A percentile compares a stretch with the other conserved stretches of the same genome.
Evolutionary conservation across 2,797 vertebrate genomes (phyloP).

Genomic region (Chromis chromis): DNA sequence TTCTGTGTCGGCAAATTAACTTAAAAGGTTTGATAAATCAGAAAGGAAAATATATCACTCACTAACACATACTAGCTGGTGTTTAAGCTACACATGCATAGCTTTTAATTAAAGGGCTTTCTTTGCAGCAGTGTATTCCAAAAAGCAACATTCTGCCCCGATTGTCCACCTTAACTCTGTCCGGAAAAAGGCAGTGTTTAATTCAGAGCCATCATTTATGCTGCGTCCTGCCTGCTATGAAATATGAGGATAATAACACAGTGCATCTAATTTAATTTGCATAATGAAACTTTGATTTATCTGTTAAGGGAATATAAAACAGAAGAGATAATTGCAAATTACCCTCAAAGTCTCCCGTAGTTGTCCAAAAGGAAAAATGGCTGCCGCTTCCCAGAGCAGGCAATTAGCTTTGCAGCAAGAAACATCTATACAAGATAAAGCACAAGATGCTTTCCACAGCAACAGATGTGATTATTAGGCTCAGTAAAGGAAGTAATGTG

Average conservation of each 20-base stretch:
- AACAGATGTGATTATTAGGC: slow-evolving; percentile 4
- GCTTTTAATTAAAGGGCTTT: slow-evolving; percentile 24
- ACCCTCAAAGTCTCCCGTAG: slow-evolving; percentile 19
- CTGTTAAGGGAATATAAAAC: slow-evolving; percentile 39
- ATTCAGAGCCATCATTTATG: slow-evolving; percentile 9
- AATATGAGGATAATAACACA: slow-evolving; percentile 51
- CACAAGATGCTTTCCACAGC: neutral
- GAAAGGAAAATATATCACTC: slow-evolving; percentile 42
- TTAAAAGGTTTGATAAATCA: slow-evolving; percentile 69
- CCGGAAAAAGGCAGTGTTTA: neutral
- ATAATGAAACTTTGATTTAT: slow-evolving; percentile 65
- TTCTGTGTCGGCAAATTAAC: slow-evolving; percentile 47
- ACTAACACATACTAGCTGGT: neutral
- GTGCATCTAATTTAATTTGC: slow-evolving; percentile 57
- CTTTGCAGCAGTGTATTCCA: slow-evolving; percentile 1
- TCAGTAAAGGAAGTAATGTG: neutral
- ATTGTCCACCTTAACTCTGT: neutral
- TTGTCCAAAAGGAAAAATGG: slow-evolving; percentile 37
- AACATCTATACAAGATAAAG: slow-evolving; percentile 9
- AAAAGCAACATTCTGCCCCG: neutral
- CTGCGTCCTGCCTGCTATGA: slow-evolving; percentile 26
- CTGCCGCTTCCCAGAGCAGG: neutral
- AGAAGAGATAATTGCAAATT: slow-evolving; percentile 60
- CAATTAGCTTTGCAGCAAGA: slow-evolving; percentile 30
- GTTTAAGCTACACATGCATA: neutral